These are phyloP conservation scores for Percopsis omiscomaycus DNA, from an alignment of 2,797 vertebrate genomes.

Conservation along the genomic window DNA sequence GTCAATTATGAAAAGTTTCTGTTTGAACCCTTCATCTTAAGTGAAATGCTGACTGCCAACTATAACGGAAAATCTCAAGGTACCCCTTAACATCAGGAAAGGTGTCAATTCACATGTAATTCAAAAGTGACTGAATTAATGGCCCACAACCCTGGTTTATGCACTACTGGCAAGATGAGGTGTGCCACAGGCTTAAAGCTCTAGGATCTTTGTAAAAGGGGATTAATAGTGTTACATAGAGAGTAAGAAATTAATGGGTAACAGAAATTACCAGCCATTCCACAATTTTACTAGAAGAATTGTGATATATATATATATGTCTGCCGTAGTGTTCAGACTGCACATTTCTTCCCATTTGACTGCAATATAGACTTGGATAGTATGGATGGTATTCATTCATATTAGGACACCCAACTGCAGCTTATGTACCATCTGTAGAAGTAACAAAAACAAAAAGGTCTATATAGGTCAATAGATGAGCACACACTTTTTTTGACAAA, in stretches of 20 bases:
- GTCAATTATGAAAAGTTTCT: neutral
- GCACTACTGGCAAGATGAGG: neutral
- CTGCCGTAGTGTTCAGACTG: too few relatives aligned
- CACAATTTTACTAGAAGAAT: neutral
- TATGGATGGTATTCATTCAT: neutral
- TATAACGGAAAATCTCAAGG: neutral
- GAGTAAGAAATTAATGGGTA: neutral
- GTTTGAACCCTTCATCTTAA: neutral
- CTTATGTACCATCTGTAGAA: neutral
- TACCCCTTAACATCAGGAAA: neutral
- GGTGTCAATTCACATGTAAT: neutral
- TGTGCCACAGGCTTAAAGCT: neutral
- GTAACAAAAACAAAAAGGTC: neutral
- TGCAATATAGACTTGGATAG: neutral
- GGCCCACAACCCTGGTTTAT: neutral
- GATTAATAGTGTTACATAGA: conserved; percentile 9
- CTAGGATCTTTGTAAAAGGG: neutral
- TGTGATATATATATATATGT: too few relatives aligned
- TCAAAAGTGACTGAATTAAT: neutral
- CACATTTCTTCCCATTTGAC: neutral
- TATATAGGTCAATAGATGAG: too few relatives aligned
- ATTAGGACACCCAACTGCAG: neutral
- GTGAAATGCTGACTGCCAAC: neutral
- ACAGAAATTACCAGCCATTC: neutral
- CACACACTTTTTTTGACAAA: too few relatives aligned